Conservation (phyloP, 2,888 invertebrate species). For the Drosophila trichaetosa region DNA sequence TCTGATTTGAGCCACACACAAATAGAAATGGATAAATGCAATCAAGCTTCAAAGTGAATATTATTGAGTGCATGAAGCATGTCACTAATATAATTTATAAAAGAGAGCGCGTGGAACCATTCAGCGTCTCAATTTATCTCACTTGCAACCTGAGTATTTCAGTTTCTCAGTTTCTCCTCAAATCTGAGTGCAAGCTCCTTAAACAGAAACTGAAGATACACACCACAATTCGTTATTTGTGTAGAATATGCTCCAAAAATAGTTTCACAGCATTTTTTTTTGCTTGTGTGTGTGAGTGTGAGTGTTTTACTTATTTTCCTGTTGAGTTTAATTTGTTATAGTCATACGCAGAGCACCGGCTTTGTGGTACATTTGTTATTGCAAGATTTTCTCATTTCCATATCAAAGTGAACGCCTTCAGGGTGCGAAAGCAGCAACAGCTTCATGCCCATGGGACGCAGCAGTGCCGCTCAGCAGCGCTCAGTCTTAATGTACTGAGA, state of each 20-base stretch:
- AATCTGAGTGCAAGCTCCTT: not conserved
- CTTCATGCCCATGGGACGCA: not conserved
- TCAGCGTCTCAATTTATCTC: not conserved
- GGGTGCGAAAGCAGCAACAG: slow-evolving; percentile 12
- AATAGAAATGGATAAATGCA: not conserved
- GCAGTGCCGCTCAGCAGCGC: not conserved
- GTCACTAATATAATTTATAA: too few relatives aligned
- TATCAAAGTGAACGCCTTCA: slow-evolving; percentile 65
- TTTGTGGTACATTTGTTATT: slow-evolving; percentile 12
- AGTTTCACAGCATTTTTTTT: slow-evolving; percentile 12
- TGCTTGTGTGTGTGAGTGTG: not conserved
- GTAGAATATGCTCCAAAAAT: slow-evolving; percentile 22
- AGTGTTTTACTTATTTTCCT: not conserved
- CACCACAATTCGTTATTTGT: slow-evolving; percentile 19
- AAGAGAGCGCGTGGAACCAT: too few relatives aligned
- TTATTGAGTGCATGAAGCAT: not conserved
- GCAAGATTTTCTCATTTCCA: slow-evolving; percentile 53
- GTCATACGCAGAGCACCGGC: slow-evolving; percentile 9
- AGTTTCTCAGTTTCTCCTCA: not conserved
- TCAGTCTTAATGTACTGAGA: not conserved
- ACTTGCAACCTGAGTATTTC: not conserved
- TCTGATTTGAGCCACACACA: not conserved
- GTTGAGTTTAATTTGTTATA: slow-evolving; percentile 1
- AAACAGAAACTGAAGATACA: slow-evolving; percentile 8
- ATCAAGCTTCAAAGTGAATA: not conserved